These are phyloP conservation scores for Dunckerocampus dactyliophorus DNA, from an alignment of 2,113 vertebrate genomes.

Conservation along the genomic window DNA sequence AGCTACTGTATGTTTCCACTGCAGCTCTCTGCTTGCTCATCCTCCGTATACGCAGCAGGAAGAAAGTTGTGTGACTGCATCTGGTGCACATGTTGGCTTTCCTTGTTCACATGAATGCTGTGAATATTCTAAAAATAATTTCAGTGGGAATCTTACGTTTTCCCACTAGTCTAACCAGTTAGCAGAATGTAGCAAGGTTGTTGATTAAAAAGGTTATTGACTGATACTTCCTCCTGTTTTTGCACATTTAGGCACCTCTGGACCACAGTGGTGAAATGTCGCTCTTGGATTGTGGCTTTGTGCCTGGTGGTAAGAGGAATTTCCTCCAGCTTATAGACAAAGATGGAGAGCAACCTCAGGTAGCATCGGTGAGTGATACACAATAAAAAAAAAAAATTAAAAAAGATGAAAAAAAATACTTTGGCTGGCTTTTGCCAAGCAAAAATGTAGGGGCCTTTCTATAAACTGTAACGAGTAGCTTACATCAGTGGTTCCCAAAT, in stretches of 20 bases:
- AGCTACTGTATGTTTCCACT: constrained; percentile 56
- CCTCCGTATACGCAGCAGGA: constrained; percentile 17
- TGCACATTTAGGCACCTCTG: constrained; percentile 73
- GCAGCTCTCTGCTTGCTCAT: constrained; percentile 40
- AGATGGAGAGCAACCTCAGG: constrained; percentile 92
- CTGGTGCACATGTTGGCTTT: constrained; percentile 34
- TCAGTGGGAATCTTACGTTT: constrained; percentile 5
- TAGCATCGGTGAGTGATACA: constrained; percentile 77
- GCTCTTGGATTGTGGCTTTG: constrained; percentile 88
- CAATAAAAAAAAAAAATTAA: neutral
- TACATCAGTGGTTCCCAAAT: too few relatives aligned
- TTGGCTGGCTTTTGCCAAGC: neutral
- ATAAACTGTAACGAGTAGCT: too few relatives aligned
- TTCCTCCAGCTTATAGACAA: constrained; percentile 93
- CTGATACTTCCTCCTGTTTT: neutral
- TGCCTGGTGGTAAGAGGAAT: constrained; percentile 91
- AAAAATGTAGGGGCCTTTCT: neutral
- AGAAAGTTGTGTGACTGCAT: constrained; percentile 10
- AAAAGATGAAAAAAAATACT: neutral
- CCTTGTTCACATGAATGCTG: constrained; percentile 3
- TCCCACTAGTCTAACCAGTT: neutral
- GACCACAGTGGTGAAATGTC: constrained; percentile 86
- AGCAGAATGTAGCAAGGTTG: neutral
- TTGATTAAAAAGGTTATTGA: neutral
- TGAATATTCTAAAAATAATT: constrained; percentile 33